phyloP scores from a whole-genome alignment of 2,888 invertebrate species.

The Microdon myrmicae region DNA sequence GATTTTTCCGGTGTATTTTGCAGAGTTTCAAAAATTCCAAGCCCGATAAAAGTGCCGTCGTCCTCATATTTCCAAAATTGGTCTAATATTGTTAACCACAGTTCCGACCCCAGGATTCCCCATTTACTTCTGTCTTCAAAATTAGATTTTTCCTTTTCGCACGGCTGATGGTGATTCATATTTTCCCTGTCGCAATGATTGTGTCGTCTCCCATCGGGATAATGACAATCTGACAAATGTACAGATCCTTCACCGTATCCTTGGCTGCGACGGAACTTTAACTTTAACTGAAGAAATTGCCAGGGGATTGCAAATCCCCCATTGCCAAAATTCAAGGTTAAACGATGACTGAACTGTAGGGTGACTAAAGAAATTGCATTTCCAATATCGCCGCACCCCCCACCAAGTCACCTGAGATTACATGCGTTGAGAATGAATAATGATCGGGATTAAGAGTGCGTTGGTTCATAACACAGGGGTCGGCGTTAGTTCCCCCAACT shows the following conservation, averaged over 20 bases:
- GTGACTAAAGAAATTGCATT: constrained; percentile 31
- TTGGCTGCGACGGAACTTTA: constrained; percentile 27
- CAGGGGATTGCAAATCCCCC: constrained; percentile 7
- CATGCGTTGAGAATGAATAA: constrained; percentile 52
- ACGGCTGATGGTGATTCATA: constrained; percentile 8
- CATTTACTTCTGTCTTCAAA: no score
- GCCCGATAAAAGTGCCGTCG: no score
- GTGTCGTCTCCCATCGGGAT: constrained; percentile 37
- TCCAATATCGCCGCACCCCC: constrained; percentile 7
- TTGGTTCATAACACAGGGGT: constrained; percentile 26
- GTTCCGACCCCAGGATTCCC: no score
- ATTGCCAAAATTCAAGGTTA: constrained; percentile 39
- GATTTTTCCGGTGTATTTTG: no score
- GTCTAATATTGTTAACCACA: no score
- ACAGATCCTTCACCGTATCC: constrained; percentile 23
- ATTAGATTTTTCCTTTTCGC: constrained; percentile 45
- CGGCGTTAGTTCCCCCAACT: constrained; percentile 6
- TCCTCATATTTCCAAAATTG: no score
- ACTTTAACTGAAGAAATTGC: constrained; percentile 37
- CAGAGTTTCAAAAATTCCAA: no score
- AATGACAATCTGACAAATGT: constrained; percentile 45
- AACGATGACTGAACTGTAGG: constrained; percentile 40
- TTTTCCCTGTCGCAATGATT: constrained; percentile 5
- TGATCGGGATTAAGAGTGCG: constrained; percentile 44
- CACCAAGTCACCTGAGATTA: constrained; percentile 47